phyloP scores from a whole-genome alignment of 2,888 invertebrate species.

The Rhagonycha fulva region DNA sequence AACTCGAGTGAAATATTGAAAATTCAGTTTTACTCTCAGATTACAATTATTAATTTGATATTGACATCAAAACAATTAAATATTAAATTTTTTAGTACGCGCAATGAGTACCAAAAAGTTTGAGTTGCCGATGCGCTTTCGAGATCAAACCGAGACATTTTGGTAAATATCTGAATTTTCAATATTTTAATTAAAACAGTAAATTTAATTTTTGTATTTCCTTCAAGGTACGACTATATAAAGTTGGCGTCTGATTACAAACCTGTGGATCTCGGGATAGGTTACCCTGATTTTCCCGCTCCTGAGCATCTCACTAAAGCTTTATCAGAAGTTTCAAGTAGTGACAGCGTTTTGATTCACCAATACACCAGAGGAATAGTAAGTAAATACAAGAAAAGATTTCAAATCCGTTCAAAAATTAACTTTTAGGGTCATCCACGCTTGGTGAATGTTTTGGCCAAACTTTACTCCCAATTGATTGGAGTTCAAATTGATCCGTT shows the following conservation, averaged over 20 bases:
- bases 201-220: not conserved
- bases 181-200: no score
- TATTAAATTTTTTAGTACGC: not conserved
- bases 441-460: slow-evolving; percentile 80
- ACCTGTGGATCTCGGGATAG: slow-evolving; percentile 92
- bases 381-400: slow-evolving; percentile 54
- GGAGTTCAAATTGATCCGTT: slow-evolving; percentile 78
- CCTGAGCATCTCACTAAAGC: slow-evolving; percentile 82
- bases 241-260: slow-evolving; percentile 80
- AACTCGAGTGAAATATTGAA: no score
- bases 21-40: no score
- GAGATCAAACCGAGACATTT: not conserved
- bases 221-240: slow-evolving; percentile 87
- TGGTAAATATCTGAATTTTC: not conserved
- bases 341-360: slow-evolving; percentile 76
- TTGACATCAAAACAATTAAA: not conserved
- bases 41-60: not conserved
- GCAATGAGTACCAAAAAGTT: not conserved
- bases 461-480: slow-evolving; percentile 81
- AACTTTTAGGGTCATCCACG: slow-evolving; percentile 89
- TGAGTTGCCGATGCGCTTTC: not conserved
- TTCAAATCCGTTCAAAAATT: slow-evolving; percentile 74
- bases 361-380: slow-evolving; percentile 96
- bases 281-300: slow-evolving; percentile 91
- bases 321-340: slow-evolving; percentile 67